These are phyloP conservation scores for Macrobrachium nipponense DNA, from an alignment of 1,140 invertebrate species.

Conservation along the genomic window DNA sequence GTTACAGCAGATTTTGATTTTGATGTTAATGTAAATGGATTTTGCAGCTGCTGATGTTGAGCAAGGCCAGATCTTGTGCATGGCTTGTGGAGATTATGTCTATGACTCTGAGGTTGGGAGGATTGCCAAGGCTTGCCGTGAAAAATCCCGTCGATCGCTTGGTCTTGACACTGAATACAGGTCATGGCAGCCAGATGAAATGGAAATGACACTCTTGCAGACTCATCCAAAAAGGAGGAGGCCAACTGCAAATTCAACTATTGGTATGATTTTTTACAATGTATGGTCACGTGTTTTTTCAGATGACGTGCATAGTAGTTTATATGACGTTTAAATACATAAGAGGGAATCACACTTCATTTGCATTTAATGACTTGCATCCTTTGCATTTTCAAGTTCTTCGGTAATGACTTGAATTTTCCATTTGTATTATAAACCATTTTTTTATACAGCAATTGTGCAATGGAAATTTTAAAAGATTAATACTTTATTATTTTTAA, in stretches of 20 bases:
- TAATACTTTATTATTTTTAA: too few relatives aligned
- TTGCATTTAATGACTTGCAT: not conserved
- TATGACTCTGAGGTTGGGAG: slow-evolving; percentile 80
- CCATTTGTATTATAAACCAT: too few relatives aligned
- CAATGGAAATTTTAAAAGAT: too few relatives aligned
- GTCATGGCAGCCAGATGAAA: slow-evolving; percentile 83
- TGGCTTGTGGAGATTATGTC: slow-evolving; percentile 91
- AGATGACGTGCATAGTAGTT: not conserved
- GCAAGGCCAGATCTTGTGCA: slow-evolving; percentile 92
- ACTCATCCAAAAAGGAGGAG: slow-evolving; percentile 81
- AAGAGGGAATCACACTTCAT: not conserved
- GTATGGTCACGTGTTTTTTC: not conserved
- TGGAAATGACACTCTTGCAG: slow-evolving; percentile 78
- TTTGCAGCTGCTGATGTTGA: slow-evolving; percentile 80
- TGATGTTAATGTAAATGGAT: too few relatives aligned
- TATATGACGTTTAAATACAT: not conserved
- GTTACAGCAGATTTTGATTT: too few relatives aligned
- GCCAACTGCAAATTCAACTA: slow-evolving; percentile 84
- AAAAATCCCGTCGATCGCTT: slow-evolving; percentile 73
- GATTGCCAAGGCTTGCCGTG: slow-evolving; percentile 75
- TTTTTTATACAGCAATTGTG: too few relatives aligned
- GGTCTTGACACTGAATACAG: slow-evolving; percentile 75
- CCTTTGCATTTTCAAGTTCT: not conserved
- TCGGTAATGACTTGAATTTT: not conserved
- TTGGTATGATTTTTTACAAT: slow-evolving; percentile 72